Conservation (phyloP, 1,140 invertebrate species). For the Stegodyphus dumicola region DNA sequence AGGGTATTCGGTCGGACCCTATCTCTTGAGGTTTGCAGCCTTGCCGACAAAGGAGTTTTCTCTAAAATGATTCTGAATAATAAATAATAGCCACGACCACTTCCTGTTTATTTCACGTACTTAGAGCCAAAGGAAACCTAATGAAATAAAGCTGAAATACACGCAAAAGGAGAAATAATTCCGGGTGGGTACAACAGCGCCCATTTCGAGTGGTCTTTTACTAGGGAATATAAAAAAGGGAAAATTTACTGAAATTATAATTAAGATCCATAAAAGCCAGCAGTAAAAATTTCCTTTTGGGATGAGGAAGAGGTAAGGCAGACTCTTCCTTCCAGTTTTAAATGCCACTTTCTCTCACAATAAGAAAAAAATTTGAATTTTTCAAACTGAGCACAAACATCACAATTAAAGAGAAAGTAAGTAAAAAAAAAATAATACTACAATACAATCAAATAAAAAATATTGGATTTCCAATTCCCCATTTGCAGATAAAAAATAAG, state of each 20-base stretch:
- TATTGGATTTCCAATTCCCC: no score
- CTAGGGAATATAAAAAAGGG: constrained; percentile 11
- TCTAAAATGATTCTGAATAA: constrained; percentile 57
- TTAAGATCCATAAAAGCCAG: constrained; percentile 6
- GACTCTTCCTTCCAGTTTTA: no score
- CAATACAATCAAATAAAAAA: no score
- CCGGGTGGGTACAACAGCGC: background rate
- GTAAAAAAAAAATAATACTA: no score
- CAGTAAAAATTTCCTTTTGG: constrained; percentile 23
- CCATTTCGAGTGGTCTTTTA: constrained; percentile 47
- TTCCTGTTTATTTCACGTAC: constrained; percentile 58
- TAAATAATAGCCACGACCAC: constrained; percentile 51
- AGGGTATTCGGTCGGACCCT: background rate
- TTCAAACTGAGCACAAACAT: no score
- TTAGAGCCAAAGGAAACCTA: constrained; percentile 21
- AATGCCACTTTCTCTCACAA: no score
- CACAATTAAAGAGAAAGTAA: no score
- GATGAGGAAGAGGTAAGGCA: background rate
- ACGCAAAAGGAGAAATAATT: background rate
- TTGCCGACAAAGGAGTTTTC: constrained; percentile 41
- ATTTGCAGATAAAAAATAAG: no score
- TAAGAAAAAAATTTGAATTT: no score
- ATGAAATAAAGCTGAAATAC: constrained; percentile 18
- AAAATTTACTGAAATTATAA: constrained; percentile 57
- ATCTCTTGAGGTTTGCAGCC: background rate